Percentiles rank a stretch among this genome's conserved stretches.
These are phyloP conservation scores for Gobius niger DNA, from an alignment of 2,113 vertebrate species.

Conservation along the genomic window DNA sequence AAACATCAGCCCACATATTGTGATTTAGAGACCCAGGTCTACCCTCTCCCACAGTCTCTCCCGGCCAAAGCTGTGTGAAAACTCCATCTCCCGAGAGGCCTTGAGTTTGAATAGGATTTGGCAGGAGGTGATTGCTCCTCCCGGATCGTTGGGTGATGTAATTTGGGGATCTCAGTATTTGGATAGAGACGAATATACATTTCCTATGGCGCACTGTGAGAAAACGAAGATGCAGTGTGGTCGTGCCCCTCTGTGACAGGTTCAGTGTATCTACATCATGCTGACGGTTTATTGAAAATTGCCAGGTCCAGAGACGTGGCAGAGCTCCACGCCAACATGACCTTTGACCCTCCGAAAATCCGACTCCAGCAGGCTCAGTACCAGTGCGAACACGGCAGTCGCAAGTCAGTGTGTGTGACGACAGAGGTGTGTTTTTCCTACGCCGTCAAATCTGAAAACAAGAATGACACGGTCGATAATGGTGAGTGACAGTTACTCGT, in stretches of 20 bases:
- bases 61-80: conserved; percentile 68
- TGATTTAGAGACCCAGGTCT: conserved; percentile 46
- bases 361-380: conserved; percentile 89
- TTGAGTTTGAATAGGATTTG: conserved; percentile 55
- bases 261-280: neutral
- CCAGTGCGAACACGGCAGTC: conserved; percentile 78
- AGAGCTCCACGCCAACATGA: conserved; percentile 85
- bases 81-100: conserved; percentile 61
- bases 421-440: conserved; percentile 83
- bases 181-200: conserved; percentile 4
- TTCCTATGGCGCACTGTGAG: conserved; percentile 22
- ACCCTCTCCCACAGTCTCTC: conserved; percentile 52
- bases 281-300: conserved; percentile 5
- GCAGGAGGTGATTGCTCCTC: conserved; percentile 35
- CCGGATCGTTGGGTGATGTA: conserved; percentile 16
- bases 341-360: conserved; percentile 85
- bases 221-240: conserved; percentile 1
- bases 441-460: conserved; percentile 81
- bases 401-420: conserved; percentile 82
- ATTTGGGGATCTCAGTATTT: conserved; percentile 33
- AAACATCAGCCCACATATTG: conserved; percentile 41
- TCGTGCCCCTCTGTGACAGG: neutral
- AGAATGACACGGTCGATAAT: conserved; percentile 31
- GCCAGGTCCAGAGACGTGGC: conserved; percentile 94
- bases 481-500: conserved; percentile 67